phyloP scores from a whole-genome alignment of 2,113 vertebrate genomes.

The Eclectus roratus region DNA sequence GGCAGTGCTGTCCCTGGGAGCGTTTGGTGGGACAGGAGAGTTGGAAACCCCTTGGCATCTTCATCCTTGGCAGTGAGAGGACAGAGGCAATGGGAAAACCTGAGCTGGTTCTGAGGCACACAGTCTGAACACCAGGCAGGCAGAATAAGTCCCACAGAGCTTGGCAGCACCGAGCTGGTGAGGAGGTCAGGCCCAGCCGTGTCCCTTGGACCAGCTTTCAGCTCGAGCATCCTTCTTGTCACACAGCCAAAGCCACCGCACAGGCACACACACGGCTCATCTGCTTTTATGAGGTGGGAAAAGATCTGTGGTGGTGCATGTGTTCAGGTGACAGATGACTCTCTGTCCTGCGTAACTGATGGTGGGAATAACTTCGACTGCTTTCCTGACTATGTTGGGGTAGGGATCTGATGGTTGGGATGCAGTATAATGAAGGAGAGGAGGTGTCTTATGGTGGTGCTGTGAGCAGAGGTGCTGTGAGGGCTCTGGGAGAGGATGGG shows the following conservation, averaged over 20 bases:
- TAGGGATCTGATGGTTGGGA: background rate
- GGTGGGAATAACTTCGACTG: background rate
- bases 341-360: background rate
- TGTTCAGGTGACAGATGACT: background rate
- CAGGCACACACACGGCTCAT: background rate
- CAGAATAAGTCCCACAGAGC: background rate
- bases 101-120: background rate
- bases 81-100: background rate
- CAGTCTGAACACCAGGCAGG: background rate
- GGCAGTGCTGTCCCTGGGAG: background rate
- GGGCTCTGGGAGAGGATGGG: background rate
- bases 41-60: background rate
- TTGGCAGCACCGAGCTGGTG: rapidly evolving
- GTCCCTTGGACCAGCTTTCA: background rate
- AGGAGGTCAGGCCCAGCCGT: background rate
- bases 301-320: background rate
- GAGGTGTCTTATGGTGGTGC: background rate
- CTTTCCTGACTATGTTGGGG: background rate
- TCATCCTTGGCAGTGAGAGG: background rate
- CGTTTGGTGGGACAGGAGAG: background rate
- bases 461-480: background rate
- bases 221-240: background rate
- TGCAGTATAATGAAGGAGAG: background rate
- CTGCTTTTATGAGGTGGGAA: background rate
- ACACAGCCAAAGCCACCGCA: background rate